Base-by-base conservation (phyloP, 2,113 vertebrate genomes). In the Tauraco erythrolophus region DNA sequence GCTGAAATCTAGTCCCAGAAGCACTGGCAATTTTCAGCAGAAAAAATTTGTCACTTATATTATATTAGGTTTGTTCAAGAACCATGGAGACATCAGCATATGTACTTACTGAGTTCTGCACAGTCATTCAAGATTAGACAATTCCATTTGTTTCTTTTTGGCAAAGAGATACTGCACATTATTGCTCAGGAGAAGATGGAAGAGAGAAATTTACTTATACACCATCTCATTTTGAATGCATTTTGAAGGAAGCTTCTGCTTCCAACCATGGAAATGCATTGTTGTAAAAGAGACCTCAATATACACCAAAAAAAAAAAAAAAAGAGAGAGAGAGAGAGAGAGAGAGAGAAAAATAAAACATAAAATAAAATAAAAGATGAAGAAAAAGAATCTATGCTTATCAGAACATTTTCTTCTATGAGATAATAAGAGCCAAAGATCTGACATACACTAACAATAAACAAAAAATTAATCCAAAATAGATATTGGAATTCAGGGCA, bases 271-370 rank as follows among this genome's bases (percentile, higher is more conserved):
- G 27, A 93, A 94, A 81, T 68, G 46, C 4, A 11, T 41, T 85
- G 33, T 35, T 60, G 21, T 54, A 82, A 87, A 61, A 83, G 24
- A 48, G 14, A 71, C 28, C 4, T 60, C 41, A 79, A 46, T n/a
- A 62, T 13, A 65, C 85, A 80, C 28, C 37, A 77, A 22, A 14
- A 41, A 48, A 2, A 10, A 43, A 31, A 65, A 31, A 12, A 14
- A 50, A 33, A n/a, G 8, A 25, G 0, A 3, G 1, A 19, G 14
- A 0, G 14, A 45, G n/a, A n/a, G n/a, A n/a, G n/a, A n/a, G n/a
- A n/a, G n/a, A n/a, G n/a, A n/a, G n/a, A n/a, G n/a, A n/a, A n/a
- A n/a, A n/a, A n/a, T n/a, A n/a, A n/a, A n/a, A n/a, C n/a, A n/a
- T n/a, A n/a, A n/a, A n/a, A n/a, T n/a, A n/a, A n/a, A 61, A 28